A percentile compares a stretch with the other conserved stretches of the same genome.
phyloP scores from a whole-genome alignment of 2,113 vertebrate species.

The Drymodes brunneopygia region DNA sequence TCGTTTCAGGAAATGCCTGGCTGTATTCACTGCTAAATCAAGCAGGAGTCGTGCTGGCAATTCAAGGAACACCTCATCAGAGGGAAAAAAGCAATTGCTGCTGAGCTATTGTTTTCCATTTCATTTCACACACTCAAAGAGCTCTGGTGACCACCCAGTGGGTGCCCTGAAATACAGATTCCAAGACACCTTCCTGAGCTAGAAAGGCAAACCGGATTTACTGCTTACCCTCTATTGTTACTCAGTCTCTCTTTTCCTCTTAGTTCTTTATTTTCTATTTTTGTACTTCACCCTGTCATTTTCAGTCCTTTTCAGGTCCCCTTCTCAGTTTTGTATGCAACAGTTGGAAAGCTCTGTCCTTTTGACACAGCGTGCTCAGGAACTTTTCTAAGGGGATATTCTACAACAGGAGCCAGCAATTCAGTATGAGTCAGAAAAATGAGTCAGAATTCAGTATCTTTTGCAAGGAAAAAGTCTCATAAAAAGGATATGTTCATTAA shows the following conservation, averaged over 20 bases:
- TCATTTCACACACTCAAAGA: conserved; percentile 65
- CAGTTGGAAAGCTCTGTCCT: neutral
- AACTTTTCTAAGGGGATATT: neutral
- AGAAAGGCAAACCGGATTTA: conserved; percentile 50
- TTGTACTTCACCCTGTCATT: conserved; percentile 38
- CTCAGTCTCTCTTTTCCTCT: conserved; percentile 17
- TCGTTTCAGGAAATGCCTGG: conserved; percentile 58
- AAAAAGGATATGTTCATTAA: neutral
- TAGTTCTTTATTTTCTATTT: conserved; percentile 38
- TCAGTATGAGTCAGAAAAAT: neutral
- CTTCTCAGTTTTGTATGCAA: neutral
- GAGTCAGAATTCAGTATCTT: neutral
- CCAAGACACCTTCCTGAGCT: conserved; percentile 38
- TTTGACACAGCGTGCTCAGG: neutral
- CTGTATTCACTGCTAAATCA: conserved; percentile 54
- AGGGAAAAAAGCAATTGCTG: conserved; percentile 35
- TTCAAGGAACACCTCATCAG: conserved; percentile 60
- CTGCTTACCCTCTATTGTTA: conserved; percentile 34
- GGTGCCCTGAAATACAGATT: conserved; percentile 46
- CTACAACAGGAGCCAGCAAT: neutral
- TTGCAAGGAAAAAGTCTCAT: neutral
- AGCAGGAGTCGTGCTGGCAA: conserved; percentile 48
- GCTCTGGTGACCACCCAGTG: conserved; percentile 57
- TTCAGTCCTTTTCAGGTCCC: conserved; percentile 38
- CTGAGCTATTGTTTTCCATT: conserved; percentile 62